Base-by-base conservation (phyloP, 2,113 vertebrate species). In the Setophaga kirtlandii region DNA sequence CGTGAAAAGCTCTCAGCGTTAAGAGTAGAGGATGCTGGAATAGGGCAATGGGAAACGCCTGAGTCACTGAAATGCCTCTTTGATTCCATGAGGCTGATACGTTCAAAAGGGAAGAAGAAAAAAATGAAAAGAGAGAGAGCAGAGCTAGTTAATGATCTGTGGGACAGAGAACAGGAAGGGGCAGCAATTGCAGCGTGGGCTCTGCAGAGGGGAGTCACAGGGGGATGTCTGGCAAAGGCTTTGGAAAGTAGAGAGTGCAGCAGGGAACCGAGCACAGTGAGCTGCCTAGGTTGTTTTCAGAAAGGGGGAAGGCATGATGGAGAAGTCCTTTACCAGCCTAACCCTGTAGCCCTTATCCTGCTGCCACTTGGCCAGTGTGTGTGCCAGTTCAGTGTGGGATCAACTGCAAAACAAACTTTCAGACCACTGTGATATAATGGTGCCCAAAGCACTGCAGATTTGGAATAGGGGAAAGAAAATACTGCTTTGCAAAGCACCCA, bases 31-130 rank as follows among this genome's bases (percentile, higher is more conserved):
- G 98, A 98, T 98, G 97, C 98, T 97, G 91, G 97, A 98, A 98
- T 98, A 98, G 98, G 98, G 98, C 98, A 98, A 98, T 98, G 98
- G 98, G 98, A 98, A 98, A 97, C 96, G 98, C 94, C 98, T 98
- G 98, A 98, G 97, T 98, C 98, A 98, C 97, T 94, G 75, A 97
- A 98, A 98, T 98, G 97, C 96, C 96, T 97, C 98, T 98, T 98
- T 98, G 97, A 98, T 98, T 98, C 98, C 97, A 86, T 94, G 93
- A 81, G 96, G 91, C 96, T 97, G 95, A 89, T 96, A 97, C 35
- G 58, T 89, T 96, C 96, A 96, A 96, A 92, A 94, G 90, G 95
- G 89, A 92, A 91, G 75, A 87, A 92, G 91, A 87, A 96, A 93
- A 94, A 96, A 96, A 94, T 78, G 91, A 60, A 93, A 94, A 93